Base-by-base conservation (phyloP, 2,888 invertebrate species). In the Monoplex corrugatus region DNA sequence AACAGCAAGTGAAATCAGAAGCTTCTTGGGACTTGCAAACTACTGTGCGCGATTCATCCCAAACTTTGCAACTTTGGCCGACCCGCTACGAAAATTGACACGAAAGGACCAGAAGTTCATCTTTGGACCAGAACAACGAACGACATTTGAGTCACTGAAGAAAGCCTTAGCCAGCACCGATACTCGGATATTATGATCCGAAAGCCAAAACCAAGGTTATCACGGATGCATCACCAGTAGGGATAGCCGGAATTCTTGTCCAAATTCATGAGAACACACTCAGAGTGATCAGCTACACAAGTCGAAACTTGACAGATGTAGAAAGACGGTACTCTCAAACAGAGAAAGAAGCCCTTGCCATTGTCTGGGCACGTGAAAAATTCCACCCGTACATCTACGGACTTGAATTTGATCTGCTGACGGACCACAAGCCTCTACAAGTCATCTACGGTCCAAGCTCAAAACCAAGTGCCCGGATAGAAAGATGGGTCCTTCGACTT, bases 331-430 rank as follows among this genome's bases (percentile, higher is more conserved):
- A 86, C 72, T 86, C 68, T 5, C 63, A 86, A n/a, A 78, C 78
- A 78, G 86, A 68, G 35, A 86, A 86, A 68, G 68, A 68, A 28
- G 86, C 86, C 10, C 72, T 86, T 32, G 86, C 68, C n/a, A 86
- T 86, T 43, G 86, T 86, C n/a, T 86, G 86, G 86, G 86, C 68
- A 16, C 68, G 68, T 86, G 86, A 38, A 38, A n/a, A 44, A n/a
- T 82, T 82, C 44, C 43, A 82, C 10, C 82, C 82, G 16, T 82
- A n/a, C 44, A 44, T 82, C 68, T 86, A 86, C 44, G 40, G 86
- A 44, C 82, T 82, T 43, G 44, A 82, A 23, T 82, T 44, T 82
- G 44, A 82, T 44, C 82, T 82, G 28, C 86, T 86, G 43, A 86
- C 86, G n/a, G 86, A 86, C 68, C 86, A 86, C 44, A 63, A 86